Conservation (phyloP, 2,888 invertebrate species). For the Eulithis prunata region DNA sequence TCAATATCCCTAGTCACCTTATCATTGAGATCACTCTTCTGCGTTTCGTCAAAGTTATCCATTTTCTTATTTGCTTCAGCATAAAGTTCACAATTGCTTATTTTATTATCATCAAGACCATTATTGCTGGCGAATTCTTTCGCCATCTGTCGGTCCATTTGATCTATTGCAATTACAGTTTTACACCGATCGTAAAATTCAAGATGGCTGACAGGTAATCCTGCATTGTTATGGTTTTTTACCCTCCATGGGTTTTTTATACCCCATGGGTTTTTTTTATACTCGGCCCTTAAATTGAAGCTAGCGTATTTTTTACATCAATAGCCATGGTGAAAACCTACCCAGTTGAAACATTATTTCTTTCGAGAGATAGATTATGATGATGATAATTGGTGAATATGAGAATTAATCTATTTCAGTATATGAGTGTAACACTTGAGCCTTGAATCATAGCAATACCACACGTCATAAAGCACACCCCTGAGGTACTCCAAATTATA, state of each 20-base stretch:
- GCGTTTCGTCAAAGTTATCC: conserved; percentile 15
- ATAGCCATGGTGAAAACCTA: background rate
- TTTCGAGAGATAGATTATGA: no score
- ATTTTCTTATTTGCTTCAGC: conserved; percentile 12
- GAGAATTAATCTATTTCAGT: background rate
- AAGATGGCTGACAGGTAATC: conserved; percentile 72
- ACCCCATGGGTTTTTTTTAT: conserved; percentile 51
- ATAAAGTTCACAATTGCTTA: conserved; percentile 31
- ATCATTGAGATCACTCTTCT: conserved; percentile 28
- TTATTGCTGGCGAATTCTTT: conserved; percentile 48
- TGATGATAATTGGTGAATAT: background rate
- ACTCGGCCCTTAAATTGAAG: conserved; percentile 42
- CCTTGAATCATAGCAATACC: conserved; percentile 13
- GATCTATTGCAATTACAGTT: conserved; percentile 79
- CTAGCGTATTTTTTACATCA: conserved; percentile 30
- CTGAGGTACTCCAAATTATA: conserved; percentile 31
- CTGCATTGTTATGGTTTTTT: conserved; percentile 69
- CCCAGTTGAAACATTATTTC: no score
- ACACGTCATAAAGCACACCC: conserved; percentile 30
- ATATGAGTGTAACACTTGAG: conserved; percentile 2
- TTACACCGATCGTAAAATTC: conserved; percentile 76
- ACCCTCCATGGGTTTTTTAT: conserved; percentile 57
- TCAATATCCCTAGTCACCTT: conserved; percentile 24
- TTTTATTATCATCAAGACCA: conserved; percentile 31
- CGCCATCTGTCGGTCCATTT: conserved; percentile 67